Base-by-base conservation (phyloP, 1,140 invertebrate genomes). In the Alviniconcha marisindica region DNA sequence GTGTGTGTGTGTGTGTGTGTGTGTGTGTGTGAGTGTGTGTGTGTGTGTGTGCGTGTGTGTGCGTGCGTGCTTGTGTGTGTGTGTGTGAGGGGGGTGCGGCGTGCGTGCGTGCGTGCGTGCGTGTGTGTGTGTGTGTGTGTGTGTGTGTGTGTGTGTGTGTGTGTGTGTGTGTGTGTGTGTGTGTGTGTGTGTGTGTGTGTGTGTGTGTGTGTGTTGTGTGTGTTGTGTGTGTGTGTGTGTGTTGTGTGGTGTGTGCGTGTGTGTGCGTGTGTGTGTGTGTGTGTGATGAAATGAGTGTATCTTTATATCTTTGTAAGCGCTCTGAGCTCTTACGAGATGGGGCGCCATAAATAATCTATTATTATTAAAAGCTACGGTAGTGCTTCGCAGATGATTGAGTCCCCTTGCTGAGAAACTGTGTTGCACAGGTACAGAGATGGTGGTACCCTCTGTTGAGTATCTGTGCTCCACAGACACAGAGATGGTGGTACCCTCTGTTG, bases 161-260 rank as follows among this genome's bases (percentile, higher is more conserved):
- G 40, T 48, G 44, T 10, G 40, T 77, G 40, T 48, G 40, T 48
- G 40, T 42, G 44, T 77, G 74, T 77, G 74, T 77, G 40, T 42
- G 40, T 77, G 74, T 48, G 40, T 77, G 74, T 48, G 40, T 48
- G 74, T 77, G 44, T 77, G 74, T 48, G 44, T 77, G 44, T 77
- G 40, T 77, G 40, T 77, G 40, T 51, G 40, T 51, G 74, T 51
- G 74, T 42, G 60, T 7, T 48, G 40, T 77, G 42, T 51, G 40
- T 77, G 40, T n/a, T 33, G 31, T 66, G 24, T 33, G 31, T 33
- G 24, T 33, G 31, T 66, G 24, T 33, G 31, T 66, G 60, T 33
- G 24, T 66, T 73, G 28, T 73, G 21, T 73, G 28, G n/a, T 73
- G 15, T 73, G 28, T 73, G 15, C 36, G 28, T 73, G 15, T 73